A percentile compares a stretch with the other conserved stretches of the same genome.
Conservation (phyloP, 2,888 invertebrate species). For the Bellardia bayeri region DNA sequence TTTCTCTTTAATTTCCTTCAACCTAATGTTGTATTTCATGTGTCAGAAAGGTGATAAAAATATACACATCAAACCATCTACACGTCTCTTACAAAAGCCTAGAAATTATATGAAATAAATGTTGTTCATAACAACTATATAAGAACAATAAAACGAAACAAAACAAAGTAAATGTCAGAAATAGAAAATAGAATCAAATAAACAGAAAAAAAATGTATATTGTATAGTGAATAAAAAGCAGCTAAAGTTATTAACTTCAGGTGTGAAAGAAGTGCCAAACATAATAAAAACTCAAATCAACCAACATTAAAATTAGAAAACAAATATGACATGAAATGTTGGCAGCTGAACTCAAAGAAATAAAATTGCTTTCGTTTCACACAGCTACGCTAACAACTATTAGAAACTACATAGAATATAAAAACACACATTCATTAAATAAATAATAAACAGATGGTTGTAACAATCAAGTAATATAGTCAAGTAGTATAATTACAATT, state of each 20-base stretch:
- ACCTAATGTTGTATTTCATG: slow-evolving; percentile 34
- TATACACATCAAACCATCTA: slow-evolving; percentile 16
- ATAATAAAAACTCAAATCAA: slow-evolving; percentile 73
- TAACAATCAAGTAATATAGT: neutral
- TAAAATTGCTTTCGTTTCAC: slow-evolving; percentile 35
- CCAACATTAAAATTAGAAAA: slow-evolving; percentile 64
- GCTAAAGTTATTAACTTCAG: slow-evolving; percentile 62
- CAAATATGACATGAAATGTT: slow-evolving; percentile 72
- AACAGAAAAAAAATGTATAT: slow-evolving; percentile 2
- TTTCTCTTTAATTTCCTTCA: neutral
- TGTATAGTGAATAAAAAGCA: slow-evolving; percentile 26
- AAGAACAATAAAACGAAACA: slow-evolving; percentile 15
- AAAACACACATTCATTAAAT: neutral
- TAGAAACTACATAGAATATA: too few relatives aligned
- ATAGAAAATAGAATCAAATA: slow-evolving; percentile 4
- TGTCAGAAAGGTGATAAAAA: slow-evolving; percentile 55
- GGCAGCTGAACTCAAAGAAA: slow-evolving; percentile 54
- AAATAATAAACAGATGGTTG: slow-evolving; percentile 1
- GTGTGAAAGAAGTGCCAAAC: slow-evolving; percentile 72
- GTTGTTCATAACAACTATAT: slow-evolving; percentile 56
- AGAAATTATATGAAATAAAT: slow-evolving; percentile 35
- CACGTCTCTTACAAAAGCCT: slow-evolving; percentile 39
- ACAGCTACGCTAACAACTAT: too few relatives aligned
- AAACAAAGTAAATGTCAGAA: slow-evolving; percentile 50
- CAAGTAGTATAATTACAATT: neutral